Base-by-base conservation (phyloP, 2,797 vertebrate species). In the Coendou prehensilis region DNA sequence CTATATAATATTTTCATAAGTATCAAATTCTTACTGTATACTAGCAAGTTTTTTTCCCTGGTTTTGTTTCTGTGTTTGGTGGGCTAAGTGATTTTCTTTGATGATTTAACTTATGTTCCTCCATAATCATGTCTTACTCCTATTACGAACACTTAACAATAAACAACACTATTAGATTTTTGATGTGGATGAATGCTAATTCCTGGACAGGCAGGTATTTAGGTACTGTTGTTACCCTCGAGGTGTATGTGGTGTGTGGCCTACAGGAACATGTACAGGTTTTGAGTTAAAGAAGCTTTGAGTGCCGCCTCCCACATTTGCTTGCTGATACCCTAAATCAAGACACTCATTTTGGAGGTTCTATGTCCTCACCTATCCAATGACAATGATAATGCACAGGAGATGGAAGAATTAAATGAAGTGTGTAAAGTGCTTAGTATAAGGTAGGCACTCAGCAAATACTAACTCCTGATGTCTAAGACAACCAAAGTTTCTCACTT, bases 31-130 rank as follows among this genome's bases (percentile, higher is more conserved):
- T 73, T 56, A 54, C 30, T n/a, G 45, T 15, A 61, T 63, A 23
- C 41, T 82, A 22, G 20, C 18, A 59, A 88, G 67, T 17, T 5
- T 23, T 28, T 80, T 26, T 63, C 37, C 69, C 45, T 57, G 28
- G 9, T 82, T 96, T 90, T 87, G 83, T 80, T 92, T 89, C 41
- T 11, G 3, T 23, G 78, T 85, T 87, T 86, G 52, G n/a, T 69
- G 18, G 33, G 23, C 10, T n/a, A 47, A 69, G 90, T 52, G 13
- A 71, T 59, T 84, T 93, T 91, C 75, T 92, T 93, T 91, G 52
- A 76, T 87, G 76, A 47, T 80, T 81, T 61, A 45, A 52, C 63
- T 59, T 93, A 8, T 89, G 15, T 71, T 45, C 23, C 23, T 76
- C n/a, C 6, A 7, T 54, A 26, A 73, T 30, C 37, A 45, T 45